phyloP scores from a whole-genome alignment of 2,113 vertebrate species.

The Tricholaema leucomelas region DNA sequence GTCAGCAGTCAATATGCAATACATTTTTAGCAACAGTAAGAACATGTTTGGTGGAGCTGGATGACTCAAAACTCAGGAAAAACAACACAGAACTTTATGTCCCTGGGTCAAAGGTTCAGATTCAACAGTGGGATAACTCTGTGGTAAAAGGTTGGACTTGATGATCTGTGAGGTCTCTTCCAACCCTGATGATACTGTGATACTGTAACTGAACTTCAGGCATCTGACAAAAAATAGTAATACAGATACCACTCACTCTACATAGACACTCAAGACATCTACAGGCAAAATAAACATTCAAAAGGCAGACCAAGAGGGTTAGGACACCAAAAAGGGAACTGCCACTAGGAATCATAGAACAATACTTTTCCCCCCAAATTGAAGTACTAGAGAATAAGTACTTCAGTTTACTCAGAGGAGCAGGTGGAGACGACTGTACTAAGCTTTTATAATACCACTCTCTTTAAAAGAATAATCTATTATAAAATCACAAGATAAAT shows the following conservation, averaged over 20 bases:
- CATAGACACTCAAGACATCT: neutral
- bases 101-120: neutral
- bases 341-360: neutral
- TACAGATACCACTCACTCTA: neutral
- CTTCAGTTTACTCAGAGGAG: neutral
- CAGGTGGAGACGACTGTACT: neutral
- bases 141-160: no score
- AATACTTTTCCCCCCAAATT: neutral
- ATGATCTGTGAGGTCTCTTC: no score
- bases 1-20: neutral
- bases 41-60: neutral
- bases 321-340: neutral
- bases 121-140: neutral
- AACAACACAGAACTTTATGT: neutral
- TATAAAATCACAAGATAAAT: neutral
- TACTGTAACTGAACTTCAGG: no score
- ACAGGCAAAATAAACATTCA: neutral
- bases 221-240: neutral
- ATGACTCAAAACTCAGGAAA: constrained; percentile 25
- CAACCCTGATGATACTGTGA: no score
- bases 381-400: no score
- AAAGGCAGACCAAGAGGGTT: neutral
- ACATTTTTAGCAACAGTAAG: neutral
- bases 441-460: neutral
- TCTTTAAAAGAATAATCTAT: neutral